A percentile compares a stretch with the other conserved stretches of the same genome.
Evolutionary conservation across 2,113 vertebrate genomes (phyloP).

Genomic region (Pygoscelis adeliae): DNA sequence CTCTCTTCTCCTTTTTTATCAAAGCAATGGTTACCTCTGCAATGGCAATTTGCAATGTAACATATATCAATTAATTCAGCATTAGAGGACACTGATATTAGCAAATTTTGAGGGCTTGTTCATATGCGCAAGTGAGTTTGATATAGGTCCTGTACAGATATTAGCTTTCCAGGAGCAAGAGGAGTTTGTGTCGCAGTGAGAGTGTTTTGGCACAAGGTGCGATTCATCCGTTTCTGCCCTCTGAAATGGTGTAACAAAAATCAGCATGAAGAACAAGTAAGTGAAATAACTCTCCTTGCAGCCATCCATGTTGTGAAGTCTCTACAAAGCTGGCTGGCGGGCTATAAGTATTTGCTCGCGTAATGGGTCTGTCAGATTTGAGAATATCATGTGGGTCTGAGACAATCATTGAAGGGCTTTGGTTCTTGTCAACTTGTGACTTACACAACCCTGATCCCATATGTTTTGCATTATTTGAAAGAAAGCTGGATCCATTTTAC

Average conservation of each 20-base stretch:
- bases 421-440: slow-evolving; percentile 60
- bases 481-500: slow-evolving; percentile 64
- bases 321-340: neutral
- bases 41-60: neutral
- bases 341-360: neutral
- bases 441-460: slow-evolving; percentile 45
- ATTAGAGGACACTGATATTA: neutral
- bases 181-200: neutral
- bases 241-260: neutral
- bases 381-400: slow-evolving; percentile 47
- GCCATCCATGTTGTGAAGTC: neutral
- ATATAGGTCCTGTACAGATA: neutral
- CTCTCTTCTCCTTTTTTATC: neutral
- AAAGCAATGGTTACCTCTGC: neutral
- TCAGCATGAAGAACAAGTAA: neutral
- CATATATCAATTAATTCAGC: neutral
- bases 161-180: neutral
- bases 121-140: neutral
- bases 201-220: neutral
- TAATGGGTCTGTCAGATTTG: slow-evolving; percentile 36
- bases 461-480: slow-evolving; percentile 64
- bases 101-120: neutral
- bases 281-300: neutral
- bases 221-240: neutral
- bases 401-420: slow-evolving; percentile 37